Evolutionary conservation across 2,888 invertebrate genomes (phyloP), one percentile per base, ranked within the genome.

Genomic region (Eledona agricola): DNA sequence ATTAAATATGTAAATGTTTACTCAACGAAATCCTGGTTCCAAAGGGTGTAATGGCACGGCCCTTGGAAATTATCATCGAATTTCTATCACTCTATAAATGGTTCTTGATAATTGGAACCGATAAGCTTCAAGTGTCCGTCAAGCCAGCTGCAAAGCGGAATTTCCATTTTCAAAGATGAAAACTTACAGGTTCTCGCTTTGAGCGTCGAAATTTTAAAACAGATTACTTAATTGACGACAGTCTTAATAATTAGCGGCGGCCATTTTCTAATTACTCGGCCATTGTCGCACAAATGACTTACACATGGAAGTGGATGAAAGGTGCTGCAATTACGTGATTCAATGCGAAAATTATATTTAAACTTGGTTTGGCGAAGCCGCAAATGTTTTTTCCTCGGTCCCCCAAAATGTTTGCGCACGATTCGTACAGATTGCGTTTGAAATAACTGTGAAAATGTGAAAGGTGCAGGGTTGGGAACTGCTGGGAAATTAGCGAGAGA

Each of bases 231-330:
- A 65, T 65, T 65, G 63, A 56, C 53, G 64, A 28, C 58, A 56
- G 55, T 55, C 51, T 53, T 50, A 38, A 61, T 67, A 65, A 67
- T 66, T 65, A 67, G 64, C 60, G 57, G 63, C 64, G 57, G 61
- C 65, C 66, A 67, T 65, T 64, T 66, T 67, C 65, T 65, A 67
- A 67, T 67, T 67, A 64, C 60, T 53, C 46, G 43, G 50, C 47
- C 50, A 61, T 63, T 64, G 59, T 63, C 47, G 52, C 54, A 46
- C 54, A 62, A 65, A 65, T 63, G 65, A 62, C 58, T 59, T 63
- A 61, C 61, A 64, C 57, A 61, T 52, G 55, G 55, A 46, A 52
- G 55, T 58, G 17, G 20, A 42, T 42, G 22, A 57, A 58, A 46
- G 51, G 47, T 37, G 58, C 55, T 55, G 60, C 57, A 62, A 63